Conservation (phyloP, 2,113 vertebrate genomes). For the Okapia johnstoni region DNA sequence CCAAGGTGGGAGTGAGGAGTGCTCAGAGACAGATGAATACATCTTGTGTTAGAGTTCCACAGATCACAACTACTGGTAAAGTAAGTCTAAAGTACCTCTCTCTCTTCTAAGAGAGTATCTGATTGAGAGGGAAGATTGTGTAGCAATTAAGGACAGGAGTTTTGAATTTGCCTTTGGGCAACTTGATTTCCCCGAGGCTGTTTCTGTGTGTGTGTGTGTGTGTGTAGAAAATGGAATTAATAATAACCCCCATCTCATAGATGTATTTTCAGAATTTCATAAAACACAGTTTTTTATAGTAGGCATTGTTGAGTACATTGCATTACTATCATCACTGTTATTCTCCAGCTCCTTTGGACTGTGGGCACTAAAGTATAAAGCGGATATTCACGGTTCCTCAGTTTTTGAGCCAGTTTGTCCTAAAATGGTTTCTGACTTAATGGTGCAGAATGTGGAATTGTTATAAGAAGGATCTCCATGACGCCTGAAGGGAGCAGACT, state of each 20-base stretch:
- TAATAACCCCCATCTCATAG: neutral
- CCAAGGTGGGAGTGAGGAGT: neutral
- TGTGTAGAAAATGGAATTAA: neutral
- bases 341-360: neutral
- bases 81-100: neutral
- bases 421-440: neutral
- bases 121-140: neutral
- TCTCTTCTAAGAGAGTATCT: neutral
- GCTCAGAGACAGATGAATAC: neutral
- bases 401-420: neutral
- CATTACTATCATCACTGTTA: neutral
- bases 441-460: neutral
- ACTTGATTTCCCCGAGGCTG: too few relatives aligned
- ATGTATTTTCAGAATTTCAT: conserved; percentile 19
- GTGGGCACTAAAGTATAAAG: neutral
- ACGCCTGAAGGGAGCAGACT: neutral
- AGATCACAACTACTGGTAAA: neutral
- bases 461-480: neutral
- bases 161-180: neutral
- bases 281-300: neutral
- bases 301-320: neutral
- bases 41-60: neutral
- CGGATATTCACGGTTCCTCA: neutral
- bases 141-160: neutral
- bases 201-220: too few relatives aligned